phyloP scores from a whole-genome alignment of 2,797 vertebrate genomes.

The Ambastaia sidthimunki region DNA sequence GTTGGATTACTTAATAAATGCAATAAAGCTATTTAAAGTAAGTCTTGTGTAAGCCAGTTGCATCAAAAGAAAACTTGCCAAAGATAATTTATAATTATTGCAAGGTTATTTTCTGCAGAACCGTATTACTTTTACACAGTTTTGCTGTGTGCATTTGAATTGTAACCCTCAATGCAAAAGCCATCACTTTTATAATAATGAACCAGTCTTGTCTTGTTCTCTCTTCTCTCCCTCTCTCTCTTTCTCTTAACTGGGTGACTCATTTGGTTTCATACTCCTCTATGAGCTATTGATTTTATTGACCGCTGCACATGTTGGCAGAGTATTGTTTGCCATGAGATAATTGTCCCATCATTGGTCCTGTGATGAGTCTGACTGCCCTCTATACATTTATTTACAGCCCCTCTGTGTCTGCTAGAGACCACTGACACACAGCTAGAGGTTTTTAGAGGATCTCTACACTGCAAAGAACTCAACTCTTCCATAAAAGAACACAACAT shows the following conservation, averaged over 20 bases:
- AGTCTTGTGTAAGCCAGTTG: not conserved
- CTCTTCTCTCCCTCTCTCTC: not conserved
- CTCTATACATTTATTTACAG: slow-evolving; percentile 3
- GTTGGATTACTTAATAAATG: not conserved
- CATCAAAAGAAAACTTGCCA: not conserved
- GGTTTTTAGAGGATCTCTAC: too few species aligned
- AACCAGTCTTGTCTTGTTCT: slow-evolving; percentile 7
- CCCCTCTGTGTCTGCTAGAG: not conserved
- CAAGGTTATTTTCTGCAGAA: not conserved
- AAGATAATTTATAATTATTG: not conserved
- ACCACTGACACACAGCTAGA: not conserved
- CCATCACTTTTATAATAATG: slow-evolving; percentile 13
- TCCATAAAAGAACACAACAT: too few species aligned
- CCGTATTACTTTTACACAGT: not conserved
- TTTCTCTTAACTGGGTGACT: slow-evolving; percentile 45
- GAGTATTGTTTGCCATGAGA: slow-evolving; percentile 59
- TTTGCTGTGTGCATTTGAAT: not conserved
- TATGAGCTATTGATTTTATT: slow-evolving; percentile 51
- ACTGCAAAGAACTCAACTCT: not conserved
- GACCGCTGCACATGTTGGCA: slow-evolving; percentile 29
- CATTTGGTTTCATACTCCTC: slow-evolving; percentile 47
- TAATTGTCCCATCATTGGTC: slow-evolving; percentile 75
- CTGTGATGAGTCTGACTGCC: slow-evolving; percentile 48
- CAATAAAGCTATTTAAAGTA: not conserved
- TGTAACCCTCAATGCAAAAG: not conserved